Base-by-base conservation (phyloP, 2,113 vertebrate species). In the Cacatua alba region DNA sequence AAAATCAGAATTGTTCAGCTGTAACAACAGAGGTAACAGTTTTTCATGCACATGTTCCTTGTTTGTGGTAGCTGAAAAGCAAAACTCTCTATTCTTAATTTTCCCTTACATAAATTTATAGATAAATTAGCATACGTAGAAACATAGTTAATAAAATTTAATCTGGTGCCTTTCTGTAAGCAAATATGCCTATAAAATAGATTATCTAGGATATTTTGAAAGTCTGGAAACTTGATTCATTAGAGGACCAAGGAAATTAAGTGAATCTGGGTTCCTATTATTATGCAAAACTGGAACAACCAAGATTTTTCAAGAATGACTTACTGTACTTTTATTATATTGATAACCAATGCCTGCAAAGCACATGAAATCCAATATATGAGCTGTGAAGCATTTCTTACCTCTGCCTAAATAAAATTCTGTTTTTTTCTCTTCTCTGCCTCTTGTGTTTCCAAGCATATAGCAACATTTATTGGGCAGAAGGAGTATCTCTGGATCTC, bases 21-120 rank as follows among this genome's bases (percentile, higher is more conserved):
- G 13, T 26, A 62, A 51, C 17, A n/a, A 44, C 48, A 53, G 25
- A 15, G 63, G 17, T 29, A 39, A 71, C 10, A 24, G 5, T 8
- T 18, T 7, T 1, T 1, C 17, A 13, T 2, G 10, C 15, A 20
- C 6, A 7, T 6, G 7, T 29, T 44, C 19, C 31, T 44, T 37
- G 31, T 14, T 75, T 75, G 13, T 35, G 24, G 33, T 17, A 57
- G 33, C 0, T 63, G 37, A 49, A 75, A 86, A 49, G 0, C 10
- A 55, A 39, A 53, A 20, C 10, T 44, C 20, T 33, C 0, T 33
- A 20, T 52, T 71, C 20, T 21, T 63, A 9, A 11, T 72, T 86
- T 67, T 64, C 17, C 52, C 5, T 33, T 17, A 15, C 23, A 29
- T 28, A n/a, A 25, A 31, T 67, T 51, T 75, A 39, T 13, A 75